A percentile compares a stretch with the other conserved stretches of the same genome.
Conservation (phyloP, 2,113 vertebrate genomes). For the Dicerorhinus sumatrensis region DNA sequence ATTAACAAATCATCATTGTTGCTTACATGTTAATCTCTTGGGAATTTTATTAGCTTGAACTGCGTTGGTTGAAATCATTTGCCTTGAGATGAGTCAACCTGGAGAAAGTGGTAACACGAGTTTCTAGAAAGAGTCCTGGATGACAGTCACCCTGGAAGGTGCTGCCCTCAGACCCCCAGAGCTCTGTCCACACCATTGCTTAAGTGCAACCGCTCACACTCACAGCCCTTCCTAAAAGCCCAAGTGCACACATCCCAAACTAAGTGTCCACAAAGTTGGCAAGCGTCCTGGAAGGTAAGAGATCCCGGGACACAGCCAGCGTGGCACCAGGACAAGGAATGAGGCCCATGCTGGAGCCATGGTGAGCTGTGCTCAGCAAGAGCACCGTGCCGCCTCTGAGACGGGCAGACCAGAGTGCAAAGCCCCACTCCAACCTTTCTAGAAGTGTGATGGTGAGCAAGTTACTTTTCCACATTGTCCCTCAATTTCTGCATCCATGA, state of each 20-base stretch:
- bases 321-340: accelerated
- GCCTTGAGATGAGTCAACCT: not conserved
- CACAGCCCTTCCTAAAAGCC: too few species aligned
- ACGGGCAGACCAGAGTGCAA: accelerated
- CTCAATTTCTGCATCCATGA: not conserved
- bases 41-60: not conserved
- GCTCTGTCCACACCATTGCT: accelerated
- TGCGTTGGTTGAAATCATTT: not conserved
- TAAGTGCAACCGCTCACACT: not conserved
- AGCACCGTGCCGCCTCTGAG: too few species aligned
- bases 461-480: not conserved
- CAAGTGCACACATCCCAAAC: accelerated
- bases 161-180: not conserved
- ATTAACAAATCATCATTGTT: accelerated
- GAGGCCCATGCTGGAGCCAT: accelerated
- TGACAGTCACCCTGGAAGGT: too few species aligned
- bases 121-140: not conserved
- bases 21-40: accelerated
- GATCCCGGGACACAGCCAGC: not conserved
- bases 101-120: not conserved
- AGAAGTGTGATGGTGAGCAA: too few species aligned
- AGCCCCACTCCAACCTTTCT: too few species aligned
- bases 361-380: not conserved
- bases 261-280: not conserved
- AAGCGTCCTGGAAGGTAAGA: not conserved